These are phyloP conservation scores for Nasonovia ribisnigri DNA, from an alignment of 2,888 invertebrate genomes.

Conservation along the genomic window DNA sequence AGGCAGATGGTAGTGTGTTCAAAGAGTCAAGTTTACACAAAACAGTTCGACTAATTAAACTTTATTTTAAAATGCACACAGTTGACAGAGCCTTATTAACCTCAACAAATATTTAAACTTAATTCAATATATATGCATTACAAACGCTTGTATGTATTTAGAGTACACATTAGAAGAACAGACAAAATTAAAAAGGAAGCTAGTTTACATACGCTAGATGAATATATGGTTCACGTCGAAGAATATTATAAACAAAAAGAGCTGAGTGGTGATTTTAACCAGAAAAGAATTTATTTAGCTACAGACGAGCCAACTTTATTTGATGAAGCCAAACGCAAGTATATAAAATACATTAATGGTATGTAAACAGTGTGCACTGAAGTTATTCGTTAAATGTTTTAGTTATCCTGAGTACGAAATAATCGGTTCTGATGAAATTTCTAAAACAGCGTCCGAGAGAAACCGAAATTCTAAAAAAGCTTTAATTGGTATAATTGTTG, in stretches of 20 bases:
- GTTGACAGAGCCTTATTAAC: neutral
- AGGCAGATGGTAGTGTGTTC: neutral
- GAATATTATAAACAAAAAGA: slow-evolving; percentile 87
- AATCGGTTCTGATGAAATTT: neutral
- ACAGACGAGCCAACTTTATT: slow-evolving; percentile 83
- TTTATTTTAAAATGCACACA: neutral
- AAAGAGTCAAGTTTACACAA: neutral
- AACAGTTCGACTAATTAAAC: neutral
- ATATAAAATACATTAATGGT: neutral
- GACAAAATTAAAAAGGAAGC: slow-evolving; percentile 72
- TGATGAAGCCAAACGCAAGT: slow-evolving; percentile 72
- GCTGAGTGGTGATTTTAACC: slow-evolving; percentile 73
- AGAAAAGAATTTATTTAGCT: slow-evolving; percentile 73
- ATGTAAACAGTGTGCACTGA: neutral
- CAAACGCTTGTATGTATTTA: slow-evolving; percentile 77
- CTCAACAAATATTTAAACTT: neutral
- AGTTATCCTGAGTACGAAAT: slow-evolving; percentile 14
- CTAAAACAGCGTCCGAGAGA: neutral
- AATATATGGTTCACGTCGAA: slow-evolving; percentile 94
- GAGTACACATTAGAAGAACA: slow-evolving; percentile 72
- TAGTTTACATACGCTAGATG: slow-evolving; percentile 92
- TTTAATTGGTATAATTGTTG: slow-evolving; percentile 90
- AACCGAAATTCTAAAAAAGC: slow-evolving; percentile 89
- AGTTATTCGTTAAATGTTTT: neutral
- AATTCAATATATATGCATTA: neutral